A percentile compares a stretch with the other conserved stretches of the same genome.
These are phyloP conservation scores for Rhabdophis nuchalis DNA, from an alignment of 2,797 vertebrate species.

Conservation along the genomic window DNA sequence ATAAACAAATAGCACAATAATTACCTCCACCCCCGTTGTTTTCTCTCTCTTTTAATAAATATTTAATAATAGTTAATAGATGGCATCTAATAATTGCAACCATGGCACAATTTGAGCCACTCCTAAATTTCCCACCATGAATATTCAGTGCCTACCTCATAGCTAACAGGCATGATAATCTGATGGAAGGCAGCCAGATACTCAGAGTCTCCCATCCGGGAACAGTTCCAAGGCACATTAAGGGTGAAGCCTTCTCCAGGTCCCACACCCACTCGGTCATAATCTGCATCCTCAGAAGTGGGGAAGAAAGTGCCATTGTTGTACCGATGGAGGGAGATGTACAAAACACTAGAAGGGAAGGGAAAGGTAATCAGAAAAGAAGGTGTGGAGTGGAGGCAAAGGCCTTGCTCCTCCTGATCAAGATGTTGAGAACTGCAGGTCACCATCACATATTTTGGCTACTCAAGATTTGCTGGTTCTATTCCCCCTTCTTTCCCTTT, in stretches of 20 bases:
- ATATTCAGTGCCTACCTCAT: conserved; percentile 71
- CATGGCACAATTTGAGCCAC: background rate
- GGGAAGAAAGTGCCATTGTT: conserved; percentile 86
- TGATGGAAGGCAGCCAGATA: conserved; percentile 84
- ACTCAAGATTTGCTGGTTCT: background rate
- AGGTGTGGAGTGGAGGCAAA: background rate
- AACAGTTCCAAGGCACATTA: conserved; percentile 83
- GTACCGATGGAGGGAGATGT: conserved; percentile 87
- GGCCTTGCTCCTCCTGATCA: background rate
- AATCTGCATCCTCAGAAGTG: conserved; percentile 75
- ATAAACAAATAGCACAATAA: background rate
- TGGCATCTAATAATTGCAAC: background rate
- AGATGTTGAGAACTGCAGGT: background rate
- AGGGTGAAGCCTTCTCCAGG: conserved; percentile 81
- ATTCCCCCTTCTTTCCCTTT: background rate
- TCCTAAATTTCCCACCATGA: background rate
- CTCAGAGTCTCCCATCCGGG: conserved; percentile 81
- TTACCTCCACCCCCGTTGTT: background rate
- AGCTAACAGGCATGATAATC: conserved; percentile 83
- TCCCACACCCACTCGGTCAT: conserved; percentile 71
- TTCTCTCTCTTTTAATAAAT: background rate
- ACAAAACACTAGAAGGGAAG: conserved; percentile 75
- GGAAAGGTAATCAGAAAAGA: background rate
- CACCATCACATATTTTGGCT: too few species aligned
- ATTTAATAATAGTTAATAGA: too few species aligned